A percentile compares a stretch with the other conserved stretches of the same genome.
Conservation (phyloP, 2,113 vertebrate species). For the Empidonax traillii region DNA sequence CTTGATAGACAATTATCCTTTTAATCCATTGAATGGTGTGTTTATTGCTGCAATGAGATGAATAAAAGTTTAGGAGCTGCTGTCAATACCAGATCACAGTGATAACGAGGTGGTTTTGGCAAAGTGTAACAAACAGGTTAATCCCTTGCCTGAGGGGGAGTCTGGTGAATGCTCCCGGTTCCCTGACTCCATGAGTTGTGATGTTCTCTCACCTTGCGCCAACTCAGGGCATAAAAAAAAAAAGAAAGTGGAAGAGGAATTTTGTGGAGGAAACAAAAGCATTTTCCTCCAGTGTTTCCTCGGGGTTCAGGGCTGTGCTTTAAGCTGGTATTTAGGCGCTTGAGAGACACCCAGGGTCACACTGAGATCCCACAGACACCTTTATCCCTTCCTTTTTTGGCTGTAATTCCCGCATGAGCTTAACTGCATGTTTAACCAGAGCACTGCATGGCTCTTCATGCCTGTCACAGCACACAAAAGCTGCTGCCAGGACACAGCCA, state of each 20-base stretch:
- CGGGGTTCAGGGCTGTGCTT: neutral
- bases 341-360: neutral
- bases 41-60: neutral
- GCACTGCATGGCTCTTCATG: accelerated
- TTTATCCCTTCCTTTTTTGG: neutral
- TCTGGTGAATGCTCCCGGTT: neutral
- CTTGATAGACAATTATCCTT: neutral
- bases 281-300: neutral
- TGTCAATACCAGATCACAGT: neutral
- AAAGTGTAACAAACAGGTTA: neutral
- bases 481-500: neutral
- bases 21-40: neutral
- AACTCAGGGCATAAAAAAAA: neutral
- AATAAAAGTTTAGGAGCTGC: neutral
- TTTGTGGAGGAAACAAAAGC: accelerated
- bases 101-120: neutral
- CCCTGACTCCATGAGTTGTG: neutral
- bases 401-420: neutral
- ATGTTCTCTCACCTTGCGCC: neutral
- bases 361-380: neutral
- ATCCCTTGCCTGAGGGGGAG: neutral
- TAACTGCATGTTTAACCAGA: neutral
- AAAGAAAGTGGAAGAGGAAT: neutral
- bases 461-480: neutral
- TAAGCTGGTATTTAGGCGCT: neutral